Evolutionary conservation across 2,113 vertebrate species (phyloP).

Genomic region (Daboia siamensis): DNA sequence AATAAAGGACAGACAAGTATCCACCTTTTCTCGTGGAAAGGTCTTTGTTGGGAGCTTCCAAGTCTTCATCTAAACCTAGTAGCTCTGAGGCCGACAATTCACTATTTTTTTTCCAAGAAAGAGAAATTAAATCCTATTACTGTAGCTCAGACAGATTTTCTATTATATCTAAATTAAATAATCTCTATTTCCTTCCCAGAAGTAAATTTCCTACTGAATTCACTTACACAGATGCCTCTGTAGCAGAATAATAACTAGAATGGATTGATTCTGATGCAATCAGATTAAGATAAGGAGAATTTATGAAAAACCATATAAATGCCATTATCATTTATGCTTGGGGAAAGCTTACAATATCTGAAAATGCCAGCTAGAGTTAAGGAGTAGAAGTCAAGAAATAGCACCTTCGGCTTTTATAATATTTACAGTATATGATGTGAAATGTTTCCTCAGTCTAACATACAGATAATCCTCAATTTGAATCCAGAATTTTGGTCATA

Average conservation of each 20-base stretch:
- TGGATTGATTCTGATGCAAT: neutral
- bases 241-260: neutral
- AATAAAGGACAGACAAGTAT: slow-evolving; percentile 69
- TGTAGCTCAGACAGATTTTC: slow-evolving; percentile 26
- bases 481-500: neutral
- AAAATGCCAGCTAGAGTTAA: neutral
- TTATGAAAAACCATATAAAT: neutral
- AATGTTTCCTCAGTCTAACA: neutral
- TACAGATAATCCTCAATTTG: neutral
- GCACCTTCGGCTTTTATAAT: neutral
- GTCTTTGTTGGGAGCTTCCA: slow-evolving; percentile 37
- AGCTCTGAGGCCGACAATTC: slow-evolving; percentile 50
- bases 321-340: neutral
- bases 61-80: slow-evolving; percentile 60
- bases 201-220: neutral
- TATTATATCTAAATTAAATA: slow-evolving; percentile 25
- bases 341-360: neutral
- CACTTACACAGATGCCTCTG: slow-evolving; percentile 19
- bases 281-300: neutral
- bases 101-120: slow-evolving; percentile 36
- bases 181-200: slow-evolving; percentile 10
- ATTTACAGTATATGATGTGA: neutral
- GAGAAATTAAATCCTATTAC: slow-evolving; percentile 26
- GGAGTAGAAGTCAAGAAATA: neutral
- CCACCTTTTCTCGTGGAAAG: slow-evolving; percentile 51